Evolutionary conservation across 1,140 invertebrate species (phyloP), one percentile per base, ranked within the genome.

Genomic region (Cydia splendana): DNA sequence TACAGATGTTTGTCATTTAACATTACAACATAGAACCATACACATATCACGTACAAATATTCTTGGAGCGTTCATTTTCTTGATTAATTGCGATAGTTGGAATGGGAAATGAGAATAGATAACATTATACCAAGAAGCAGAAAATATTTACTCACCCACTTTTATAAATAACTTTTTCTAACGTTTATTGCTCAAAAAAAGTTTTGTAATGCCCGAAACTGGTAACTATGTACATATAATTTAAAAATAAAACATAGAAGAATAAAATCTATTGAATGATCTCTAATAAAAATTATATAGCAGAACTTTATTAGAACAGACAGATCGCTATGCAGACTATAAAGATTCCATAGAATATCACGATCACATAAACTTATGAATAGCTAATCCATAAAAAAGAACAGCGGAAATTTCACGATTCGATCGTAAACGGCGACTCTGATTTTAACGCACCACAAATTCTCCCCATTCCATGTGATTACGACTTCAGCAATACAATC

Each of bases 401-500:
- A 71, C n/a, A 45, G 6, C 12, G n/a, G 24, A 34, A 38, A 42
- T 71, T 71, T 71, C 13, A 38, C 67, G 67, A 78, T 79, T 77
- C 78, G 74, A 76, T 80, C 80, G 81, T 87, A 83, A 88, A 87
- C 79, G 57, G 9, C 62, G 80, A 84, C 80, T 84, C 78, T 80
- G 75, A 78, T 81, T 80, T 86, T 81, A 83, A 85, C 84, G 84
- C 83, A 85, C 82, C 83, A 79, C 81, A 85, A 84, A 77, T 80
- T 85, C 79, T 80, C 81, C 79, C 81, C 67, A 73, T 84, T 81
- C 76, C 74, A 81, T 78, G 83, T 91, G 86, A 93, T 93, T 89
- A 87, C 84, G 81, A 84, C 69, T 82, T 87, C 81, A 76, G 86
- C 85, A 88, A 88, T 86, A 88, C 87, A 93, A 93, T 93, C 91